Percentiles rank a stretch among this genome's conserved stretches.
These are phyloP conservation scores for Hozukius guyotensis DNA, from an alignment of 2,797 vertebrate species.

Conservation along the genomic window DNA sequence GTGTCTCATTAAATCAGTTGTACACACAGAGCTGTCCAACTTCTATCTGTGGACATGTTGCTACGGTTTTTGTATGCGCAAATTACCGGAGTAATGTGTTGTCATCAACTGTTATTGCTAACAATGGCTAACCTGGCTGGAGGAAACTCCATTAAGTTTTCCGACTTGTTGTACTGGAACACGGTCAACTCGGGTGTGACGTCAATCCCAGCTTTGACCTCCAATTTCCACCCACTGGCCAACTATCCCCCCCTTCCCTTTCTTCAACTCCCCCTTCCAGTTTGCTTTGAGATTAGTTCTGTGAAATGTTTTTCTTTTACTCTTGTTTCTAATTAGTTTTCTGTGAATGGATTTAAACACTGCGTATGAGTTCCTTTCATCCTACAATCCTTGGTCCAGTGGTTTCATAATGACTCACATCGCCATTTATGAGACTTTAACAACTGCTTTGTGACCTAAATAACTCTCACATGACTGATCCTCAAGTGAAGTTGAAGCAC, in stretches of 20 bases:
- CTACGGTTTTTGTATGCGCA: background rate
- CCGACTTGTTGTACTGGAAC: no score
- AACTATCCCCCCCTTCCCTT: no score
- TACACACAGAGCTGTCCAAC: no score
- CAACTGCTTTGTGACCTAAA: slow-evolving; percentile 8
- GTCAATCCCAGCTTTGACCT: no score
- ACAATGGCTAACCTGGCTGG: no score
- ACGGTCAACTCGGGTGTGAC: no score
- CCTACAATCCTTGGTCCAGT: background rate
- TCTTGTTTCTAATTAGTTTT: background rate
- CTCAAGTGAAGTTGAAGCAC: background rate
- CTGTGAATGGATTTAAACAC: background rate
- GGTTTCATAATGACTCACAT: background rate
- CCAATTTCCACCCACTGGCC: background rate
- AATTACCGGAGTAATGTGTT: no score
- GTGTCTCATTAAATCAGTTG: no score
- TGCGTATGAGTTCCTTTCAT: background rate
- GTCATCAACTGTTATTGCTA: no score
- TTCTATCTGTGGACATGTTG: background rate
- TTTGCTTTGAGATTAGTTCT: background rate
- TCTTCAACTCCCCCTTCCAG: background rate
- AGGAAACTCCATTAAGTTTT: no score
- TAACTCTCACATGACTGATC: slow-evolving; percentile 19
- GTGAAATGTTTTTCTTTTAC: background rate
- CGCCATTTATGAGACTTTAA: background rate